Conservation (phyloP, 2,113 vertebrate species). For the Tenrec ecaudatus region DNA sequence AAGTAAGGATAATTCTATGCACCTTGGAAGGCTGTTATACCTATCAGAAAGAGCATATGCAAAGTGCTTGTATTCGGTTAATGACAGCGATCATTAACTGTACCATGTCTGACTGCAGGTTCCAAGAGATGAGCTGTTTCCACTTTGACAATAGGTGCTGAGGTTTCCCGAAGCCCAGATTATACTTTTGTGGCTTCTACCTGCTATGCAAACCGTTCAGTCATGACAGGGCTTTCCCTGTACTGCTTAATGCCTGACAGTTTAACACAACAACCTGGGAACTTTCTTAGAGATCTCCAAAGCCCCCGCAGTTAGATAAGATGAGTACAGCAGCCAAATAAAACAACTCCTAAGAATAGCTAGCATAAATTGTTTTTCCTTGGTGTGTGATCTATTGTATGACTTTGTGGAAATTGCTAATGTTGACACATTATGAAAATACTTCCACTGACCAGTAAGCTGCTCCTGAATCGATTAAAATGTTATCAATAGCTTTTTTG, state of each 20-base stretch:
- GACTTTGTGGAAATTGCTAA: neutral
- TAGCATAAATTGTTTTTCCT: neutral
- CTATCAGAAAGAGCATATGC: neutral
- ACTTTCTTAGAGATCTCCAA: neutral
- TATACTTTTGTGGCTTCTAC: neutral
- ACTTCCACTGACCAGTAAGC: neutral
- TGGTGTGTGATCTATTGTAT: neutral
- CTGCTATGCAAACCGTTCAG: no score
- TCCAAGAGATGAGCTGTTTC: neutral
- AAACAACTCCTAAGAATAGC: neutral
- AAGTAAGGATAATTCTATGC: neutral
- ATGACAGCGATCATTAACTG: neutral
- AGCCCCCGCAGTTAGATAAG: no score
- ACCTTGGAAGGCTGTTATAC: neutral
- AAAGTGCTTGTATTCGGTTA: neutral
- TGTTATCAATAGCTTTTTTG: neutral
- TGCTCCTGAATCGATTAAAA: neutral
- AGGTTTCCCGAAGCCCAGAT: neutral
- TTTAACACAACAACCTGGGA: neutral
- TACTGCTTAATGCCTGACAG: neutral
- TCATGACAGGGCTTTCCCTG: accelerated
- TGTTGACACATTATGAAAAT: neutral
- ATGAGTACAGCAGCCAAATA: neutral
- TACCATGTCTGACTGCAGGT: neutral
- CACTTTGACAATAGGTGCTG: neutral